Base-by-base conservation (phyloP, 2,888 invertebrate genomes). In the Synergus laeviventris region DNA sequence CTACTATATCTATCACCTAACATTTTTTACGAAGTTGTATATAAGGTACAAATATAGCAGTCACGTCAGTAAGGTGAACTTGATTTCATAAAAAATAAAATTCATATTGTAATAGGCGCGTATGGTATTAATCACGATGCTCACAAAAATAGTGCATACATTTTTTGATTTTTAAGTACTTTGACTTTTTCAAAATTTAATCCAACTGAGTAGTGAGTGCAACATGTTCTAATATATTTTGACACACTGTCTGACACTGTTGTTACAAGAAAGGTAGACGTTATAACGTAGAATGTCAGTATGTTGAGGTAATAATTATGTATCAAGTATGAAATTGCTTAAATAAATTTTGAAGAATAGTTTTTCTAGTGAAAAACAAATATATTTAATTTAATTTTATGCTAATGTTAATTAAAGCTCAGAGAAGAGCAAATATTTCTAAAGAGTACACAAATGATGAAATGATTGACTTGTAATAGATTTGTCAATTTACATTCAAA, bases 91-190 rank as follows among this genome's bases (percentile, higher is more conserved):
- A 66, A 66, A 66, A 31, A 42, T 45, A 66, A 14, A 45, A 1
- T 45, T 66, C 21, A 21, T 45, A 66, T 66, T 42, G 14, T 16
- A 66, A 18, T 16, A 66, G 66, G 66, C 66, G 45, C 66, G n/a
- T 66, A 66, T 66, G 21, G 39, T 64, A 39, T 39, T 64, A 14
- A 24, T 49, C n/a, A 54, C 54, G 54, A 54, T 18, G 0, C 9
- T 54, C 2, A n/a, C 9, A 18, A 18, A 54, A 24, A 66, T 45
- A 31, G 16, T 21, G 16, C 11, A 11, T 66, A 66, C 31, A 66
- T 66, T 42, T 42, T 9, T 66, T 24, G 24, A 24, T 9, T 16
- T 12, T 31, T 42, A 66, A 66, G 45, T 31, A 45, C 66, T 3
- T 45, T 18, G 38, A n/a, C 38, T 39, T 62, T 62, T 62, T n/a